These are phyloP conservation scores for Myotis pilosus DNA, from an alignment of 2,797 vertebrate species.

Conservation along the genomic window DNA sequence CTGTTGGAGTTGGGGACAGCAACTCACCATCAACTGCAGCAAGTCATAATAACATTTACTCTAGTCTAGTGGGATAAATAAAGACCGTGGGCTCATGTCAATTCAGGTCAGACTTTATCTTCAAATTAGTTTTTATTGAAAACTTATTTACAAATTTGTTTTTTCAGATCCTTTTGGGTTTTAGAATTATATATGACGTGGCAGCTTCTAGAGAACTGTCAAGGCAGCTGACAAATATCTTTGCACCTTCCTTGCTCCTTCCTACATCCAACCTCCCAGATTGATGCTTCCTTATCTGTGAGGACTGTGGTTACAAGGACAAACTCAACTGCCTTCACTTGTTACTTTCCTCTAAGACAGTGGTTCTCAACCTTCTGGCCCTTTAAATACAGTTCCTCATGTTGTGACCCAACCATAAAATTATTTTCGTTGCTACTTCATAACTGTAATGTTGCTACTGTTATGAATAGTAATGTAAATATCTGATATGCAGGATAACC, in stretches of 20 bases:
- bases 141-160: background rate
- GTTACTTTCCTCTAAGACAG: background rate
- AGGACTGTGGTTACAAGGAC: background rate
- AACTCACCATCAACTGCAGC: background rate
- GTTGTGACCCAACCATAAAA: too few relatives aligned
- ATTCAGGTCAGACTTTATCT: background rate
- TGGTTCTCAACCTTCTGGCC: too few relatives aligned
- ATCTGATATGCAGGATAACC: too few relatives aligned
- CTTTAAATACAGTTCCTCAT: too few relatives aligned
- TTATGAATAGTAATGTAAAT: too few relatives aligned
- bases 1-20: background rate
- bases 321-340: background rate
- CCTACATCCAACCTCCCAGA: background rate
- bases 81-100: background rate
- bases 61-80: background rate
- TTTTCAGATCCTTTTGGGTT: constrained; percentile 13
- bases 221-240: background rate
- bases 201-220: background rate
- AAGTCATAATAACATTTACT: background rate
- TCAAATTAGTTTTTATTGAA: background rate
- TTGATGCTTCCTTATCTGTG: background rate
- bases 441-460: too few relatives aligned
- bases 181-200: background rate
- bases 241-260: background rate
- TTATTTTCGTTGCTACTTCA: too few relatives aligned